Base-by-base conservation (phyloP, 2,797 vertebrate species). In the Poeciliopsis gracilis region DNA sequence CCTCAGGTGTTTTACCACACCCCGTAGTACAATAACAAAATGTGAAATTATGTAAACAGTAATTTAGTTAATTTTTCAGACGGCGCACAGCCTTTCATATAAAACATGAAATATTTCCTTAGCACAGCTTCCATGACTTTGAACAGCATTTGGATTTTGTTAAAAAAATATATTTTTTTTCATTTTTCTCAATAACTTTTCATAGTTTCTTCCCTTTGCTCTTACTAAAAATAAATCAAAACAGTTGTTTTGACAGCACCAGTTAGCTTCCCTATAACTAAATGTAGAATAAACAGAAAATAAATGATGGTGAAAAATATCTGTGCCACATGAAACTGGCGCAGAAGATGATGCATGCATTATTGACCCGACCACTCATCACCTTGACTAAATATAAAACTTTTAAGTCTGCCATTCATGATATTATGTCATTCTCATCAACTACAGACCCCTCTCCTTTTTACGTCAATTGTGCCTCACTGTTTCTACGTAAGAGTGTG, bases 391-490 rank as follows among this genome's bases (percentile, higher is more conserved):
- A 78, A 75, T 43, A n/a, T 15, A 66, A 30, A 80, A 84, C 66
- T 82, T 86, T 76, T 71, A 77, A 84, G 80, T 82, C 20, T 4
- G 23, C n/a, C 20, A 20, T 41, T 33, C 66, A 18, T 0, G 12
- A 28, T 2, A 20, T 36, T 25, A 1, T 36, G 38, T 53, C 28
- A 71, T 51, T 66, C 63, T 74, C 41, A 59, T 13, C 4, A 45
- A 75, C 55, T n/a, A 7, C n/a, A 15, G 11, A n/a, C 67, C n/a
- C 25, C 46, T 18, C 11, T 41, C 4, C 41, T 25, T 53, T 63
- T 47, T 73, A 82, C 63, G 57, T 80, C 77, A 86, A 4, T 0
- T 1, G 5, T 20, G 25, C 30, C 43, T 82, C 73, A 87, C 79
- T 43, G 20, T 72, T 63, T 73, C 28, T 57, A 36, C 72, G 28